Conservation (phyloP, 2,888 invertebrate genomes). For the Eupithecia subumbrata region DNA sequence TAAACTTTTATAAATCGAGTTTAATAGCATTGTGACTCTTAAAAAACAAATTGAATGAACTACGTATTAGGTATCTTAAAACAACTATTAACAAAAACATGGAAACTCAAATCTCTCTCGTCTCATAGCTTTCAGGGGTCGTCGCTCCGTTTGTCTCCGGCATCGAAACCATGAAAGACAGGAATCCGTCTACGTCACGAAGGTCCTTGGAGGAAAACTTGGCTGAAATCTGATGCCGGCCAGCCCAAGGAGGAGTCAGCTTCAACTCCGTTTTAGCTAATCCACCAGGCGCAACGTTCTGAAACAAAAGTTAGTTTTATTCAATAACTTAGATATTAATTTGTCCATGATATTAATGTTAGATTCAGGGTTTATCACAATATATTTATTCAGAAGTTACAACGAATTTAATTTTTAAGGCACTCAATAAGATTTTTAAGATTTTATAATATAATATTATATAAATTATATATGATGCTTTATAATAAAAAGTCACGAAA, state of each 20-base stretch:
- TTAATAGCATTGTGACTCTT: not conserved
- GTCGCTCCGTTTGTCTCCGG: conserved; percentile 71
- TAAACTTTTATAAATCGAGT: not conserved
- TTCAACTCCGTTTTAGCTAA: conserved; percentile 89
- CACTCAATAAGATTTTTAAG: not conserved
- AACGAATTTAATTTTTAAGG: not conserved
- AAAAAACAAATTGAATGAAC: not conserved
- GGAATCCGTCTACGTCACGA: conserved; percentile 94
- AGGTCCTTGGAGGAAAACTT: conserved; percentile 95
- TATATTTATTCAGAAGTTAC: not conserved
- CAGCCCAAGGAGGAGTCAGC: conserved; percentile 90
- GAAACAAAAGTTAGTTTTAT: conserved; percentile 24
- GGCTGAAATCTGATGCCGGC: conserved; percentile 92
- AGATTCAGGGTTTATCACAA: not conserved
- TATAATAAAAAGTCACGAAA: not conserved
- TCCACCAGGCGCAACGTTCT: conserved; percentile 83
- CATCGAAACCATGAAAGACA: conserved; percentile 87
- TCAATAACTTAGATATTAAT: not conserved
- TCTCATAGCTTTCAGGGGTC: conserved; percentile 58
- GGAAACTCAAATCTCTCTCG: conserved; percentile 53
- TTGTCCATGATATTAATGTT: not conserved
- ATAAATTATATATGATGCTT: not conserved
- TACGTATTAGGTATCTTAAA: not conserved
- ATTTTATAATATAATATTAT: too few species aligned
- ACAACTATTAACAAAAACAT: not conserved